Evolutionary conservation across 1,140 invertebrate genomes (phyloP), one percentile per base, ranked within the genome.

Genomic region (Hyles vespertilio): DNA sequence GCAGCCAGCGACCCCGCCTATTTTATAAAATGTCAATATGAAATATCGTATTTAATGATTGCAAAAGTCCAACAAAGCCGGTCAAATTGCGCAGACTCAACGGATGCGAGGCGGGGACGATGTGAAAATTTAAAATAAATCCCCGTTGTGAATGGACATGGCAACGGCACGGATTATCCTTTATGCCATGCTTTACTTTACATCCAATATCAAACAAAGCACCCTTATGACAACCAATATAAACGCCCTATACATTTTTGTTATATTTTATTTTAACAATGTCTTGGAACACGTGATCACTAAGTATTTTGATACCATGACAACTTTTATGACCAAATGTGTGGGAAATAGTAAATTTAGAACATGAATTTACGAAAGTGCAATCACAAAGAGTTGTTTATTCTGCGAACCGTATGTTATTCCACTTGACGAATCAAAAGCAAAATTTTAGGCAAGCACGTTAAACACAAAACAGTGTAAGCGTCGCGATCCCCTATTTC

Each of bases 111-210:
- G 69, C 63, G 61, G 70, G 68, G 66, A 76, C 59, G 65, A 69
- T 65, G 70, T 63, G 70, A 73, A 81, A 79, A 75, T 82, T 81
- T 79, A 70, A 77, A 84, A 64, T 65, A 70, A 81, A 79, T 74
- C 77, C 74, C 74, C 70, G 48, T 68, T 44, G 40, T 40, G 49
- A 58, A 67, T 49, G 57, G 12, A 54, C 36, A 2, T 34, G 49
- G 52, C 58, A 57, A 57, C 58, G 51, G 62, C 54, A 53, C n/a
- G 53, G 57, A 51, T 51, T 51, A 51, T 12, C 32, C 32, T 51
- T 51, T 51, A 34, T 51, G 9, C 50, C 32, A 9, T 51, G 32
- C 10, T 34, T 51, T 34, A 10, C 5, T 51, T 51, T 51, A 22
- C 22, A 22, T 22, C 22, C 22, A 22, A 22, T 22, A 2, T 22